Percentiles rank a stretch among this genome's conserved stretches.
Conservation (phyloP, 1,140 invertebrate genomes). For the Microplitis demolitor region DNA sequence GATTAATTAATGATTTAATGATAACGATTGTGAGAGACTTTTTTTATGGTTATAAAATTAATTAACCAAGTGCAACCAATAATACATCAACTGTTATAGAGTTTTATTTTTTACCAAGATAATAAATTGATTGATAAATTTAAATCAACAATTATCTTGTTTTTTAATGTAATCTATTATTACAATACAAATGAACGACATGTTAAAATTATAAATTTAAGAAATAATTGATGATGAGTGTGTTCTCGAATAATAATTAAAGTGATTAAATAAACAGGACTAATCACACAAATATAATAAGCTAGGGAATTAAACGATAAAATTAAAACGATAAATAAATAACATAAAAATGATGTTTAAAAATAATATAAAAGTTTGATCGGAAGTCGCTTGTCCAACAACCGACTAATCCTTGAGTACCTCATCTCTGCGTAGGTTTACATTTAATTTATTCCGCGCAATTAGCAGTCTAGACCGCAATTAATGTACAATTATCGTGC, state of each 20-base stretch:
- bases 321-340: neutral
- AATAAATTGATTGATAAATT: no score
- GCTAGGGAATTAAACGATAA: neutral
- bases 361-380: neutral
- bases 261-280: constrained; percentile 6
- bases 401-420: neutral
- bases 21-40: neutral
- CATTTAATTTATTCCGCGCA: constrained; percentile 12
- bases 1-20: constrained; percentile 8
- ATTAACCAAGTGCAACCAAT: no score
- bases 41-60: neutral
- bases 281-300: constrained; percentile 9
- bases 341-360: neutral
- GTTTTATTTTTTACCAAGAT: no score
- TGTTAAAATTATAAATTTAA: no score
- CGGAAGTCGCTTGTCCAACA: neutral
- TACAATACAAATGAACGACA: no score
- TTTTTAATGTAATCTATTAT: no score
- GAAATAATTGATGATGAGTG: neutral
- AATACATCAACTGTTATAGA: no score
- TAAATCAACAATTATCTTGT: no score
- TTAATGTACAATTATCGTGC: constrained; percentile 12
- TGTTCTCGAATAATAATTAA: neutral
- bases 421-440: constrained; percentile 17
- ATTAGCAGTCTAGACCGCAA: constrained; percentile 26